Percentiles rank a stretch among this genome's conserved stretches.
Conservation (phyloP, 2,797 vertebrate genomes). For the Lagothrix lagotricha region DNA sequence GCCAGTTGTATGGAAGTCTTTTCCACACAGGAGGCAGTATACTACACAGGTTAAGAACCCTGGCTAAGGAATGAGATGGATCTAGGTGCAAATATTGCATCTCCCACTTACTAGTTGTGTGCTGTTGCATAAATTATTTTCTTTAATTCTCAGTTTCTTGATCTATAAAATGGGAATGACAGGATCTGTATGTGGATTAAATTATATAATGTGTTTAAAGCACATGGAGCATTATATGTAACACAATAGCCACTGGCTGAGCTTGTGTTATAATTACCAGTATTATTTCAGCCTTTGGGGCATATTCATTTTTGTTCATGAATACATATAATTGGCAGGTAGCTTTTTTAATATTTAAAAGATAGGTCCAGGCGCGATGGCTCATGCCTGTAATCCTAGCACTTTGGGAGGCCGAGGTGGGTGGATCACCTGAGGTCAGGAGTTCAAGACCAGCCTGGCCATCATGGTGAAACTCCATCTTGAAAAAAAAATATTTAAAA, state of each 20-base stretch:
- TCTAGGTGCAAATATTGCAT: neutral
- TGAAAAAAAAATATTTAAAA: neutral
- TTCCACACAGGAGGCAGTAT: neutral
- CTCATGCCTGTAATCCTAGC: no score
- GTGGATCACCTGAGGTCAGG: no score
- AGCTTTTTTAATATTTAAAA: neutral
- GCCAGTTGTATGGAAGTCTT: neutral
- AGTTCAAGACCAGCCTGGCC: no score
- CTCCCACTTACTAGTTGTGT: neutral
- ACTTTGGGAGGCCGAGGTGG: no score
- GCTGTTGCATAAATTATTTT: neutral
- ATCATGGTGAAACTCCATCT: no score
- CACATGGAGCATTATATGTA: neutral
- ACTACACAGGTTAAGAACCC: neutral
- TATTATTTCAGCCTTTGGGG: neutral
- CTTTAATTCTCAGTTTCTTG: neutral
- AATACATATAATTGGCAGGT: neutral
- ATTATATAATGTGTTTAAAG: neutral
- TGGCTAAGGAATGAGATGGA: neutral
- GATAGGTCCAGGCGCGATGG: no score
- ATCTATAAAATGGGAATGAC: neutral
- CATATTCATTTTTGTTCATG: neutral
- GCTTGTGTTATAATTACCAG: neutral
- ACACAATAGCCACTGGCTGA: neutral
- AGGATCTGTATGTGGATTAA: neutral